Base-by-base conservation (phyloP, 1,140 invertebrate genomes). In the Psix sp. region DNA sequence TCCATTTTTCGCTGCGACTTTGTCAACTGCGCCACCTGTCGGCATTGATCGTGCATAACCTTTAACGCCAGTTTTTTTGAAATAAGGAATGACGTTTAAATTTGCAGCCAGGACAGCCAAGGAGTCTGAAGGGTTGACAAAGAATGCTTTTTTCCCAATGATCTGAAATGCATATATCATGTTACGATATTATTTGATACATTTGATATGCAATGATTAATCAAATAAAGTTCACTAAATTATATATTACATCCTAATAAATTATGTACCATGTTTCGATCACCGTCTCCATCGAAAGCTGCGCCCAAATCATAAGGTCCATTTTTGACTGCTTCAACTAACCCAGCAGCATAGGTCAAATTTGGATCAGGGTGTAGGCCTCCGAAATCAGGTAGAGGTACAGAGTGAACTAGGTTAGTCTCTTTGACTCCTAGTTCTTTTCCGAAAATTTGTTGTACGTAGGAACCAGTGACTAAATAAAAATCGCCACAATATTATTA, bases 41-140 rank as follows among this genome's bases (percentile, higher is more conserved):
- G 98, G 98, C 98, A 99, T 99, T 79, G 95, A 97, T 77, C 98
- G 90, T 3, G 98, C 98, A 85, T 94, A 97, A 11, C 98, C 98
- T 83, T 93, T 93, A 0, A 98, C 89, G 16, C 94, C 94, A 63
- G 90, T 92, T 75, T 93, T 92, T 83, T 92, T 87, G 85, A 99
- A 99, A 88, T 99, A 99, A 4, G 97, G 97, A 81, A 99, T 98
- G 77, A 90, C 91, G 31, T 96, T 91, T 21, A 99, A 87, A 86
- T 99, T 94, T 77, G 94, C 93, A 14, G 96, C 98, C 65, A 99
- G 90, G 6, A 99, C 95, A 4, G 98, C 98, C 79, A 99, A 88
- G 6, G 97, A 98, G 86, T 99, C 98, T 62, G 95, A 98, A 0
- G 98, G 98, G 0, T 94, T 98, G 0, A 99, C 96, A 88, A 99